phyloP scores from a whole-genome alignment of 2,888 invertebrate species.

The Metellina segmentata region DNA sequence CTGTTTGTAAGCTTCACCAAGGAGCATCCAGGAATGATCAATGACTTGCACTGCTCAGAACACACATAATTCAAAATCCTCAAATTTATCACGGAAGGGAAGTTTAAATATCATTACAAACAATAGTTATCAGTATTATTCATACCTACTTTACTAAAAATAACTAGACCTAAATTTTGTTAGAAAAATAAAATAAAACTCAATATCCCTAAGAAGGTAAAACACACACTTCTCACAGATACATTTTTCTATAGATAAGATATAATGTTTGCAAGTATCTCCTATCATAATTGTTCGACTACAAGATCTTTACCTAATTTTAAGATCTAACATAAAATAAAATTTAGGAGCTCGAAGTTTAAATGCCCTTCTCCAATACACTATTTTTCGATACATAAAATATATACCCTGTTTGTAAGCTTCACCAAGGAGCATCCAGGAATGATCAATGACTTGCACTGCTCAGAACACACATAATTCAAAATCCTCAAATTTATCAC shows the following conservation, averaged over 20 bases:
- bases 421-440: not conserved
- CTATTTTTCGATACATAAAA: not conserved
- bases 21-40: not conserved
- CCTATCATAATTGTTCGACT: too few relatives aligned
- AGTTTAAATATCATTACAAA: constrained; percentile 5
- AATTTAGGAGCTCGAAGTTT: too few relatives aligned
- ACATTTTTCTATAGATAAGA: too few relatives aligned
- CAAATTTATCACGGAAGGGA: not conserved
- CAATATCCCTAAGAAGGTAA: too few relatives aligned
- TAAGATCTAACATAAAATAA: not conserved
- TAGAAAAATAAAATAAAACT: too few relatives aligned
- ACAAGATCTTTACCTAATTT: too few relatives aligned
- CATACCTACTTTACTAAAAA: too few relatives aligned
- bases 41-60: not conserved
- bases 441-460: not conserved
- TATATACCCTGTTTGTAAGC: not conserved
- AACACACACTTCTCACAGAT: too few relatives aligned
- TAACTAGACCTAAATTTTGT: too few relatives aligned
- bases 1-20: too few relatives aligned
- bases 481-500: not conserved
- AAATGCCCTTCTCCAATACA: not conserved
- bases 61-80: not conserved
- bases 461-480: not conserved
- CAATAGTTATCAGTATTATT: too few relatives aligned
- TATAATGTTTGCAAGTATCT: too few relatives aligned